Conservation (phyloP, 1,140 invertebrate species). For the Meteorus sp. region DNA sequence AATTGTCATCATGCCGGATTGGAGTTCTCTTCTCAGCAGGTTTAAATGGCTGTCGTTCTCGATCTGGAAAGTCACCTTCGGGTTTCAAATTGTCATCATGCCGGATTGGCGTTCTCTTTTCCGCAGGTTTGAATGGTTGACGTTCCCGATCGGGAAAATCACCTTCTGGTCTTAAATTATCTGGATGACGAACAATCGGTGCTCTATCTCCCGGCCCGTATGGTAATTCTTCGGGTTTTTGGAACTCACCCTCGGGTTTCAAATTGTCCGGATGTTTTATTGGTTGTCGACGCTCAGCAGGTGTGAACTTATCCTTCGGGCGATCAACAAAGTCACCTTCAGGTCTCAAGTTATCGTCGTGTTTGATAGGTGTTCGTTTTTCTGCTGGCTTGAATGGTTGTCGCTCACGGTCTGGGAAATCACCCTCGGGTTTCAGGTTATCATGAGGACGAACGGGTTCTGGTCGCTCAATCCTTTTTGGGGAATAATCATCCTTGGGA, state of each 20-base stretch:
- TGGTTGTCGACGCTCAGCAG: constrained; percentile 34
- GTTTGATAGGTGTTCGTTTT: constrained; percentile 58
- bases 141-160: constrained; percentile 57
- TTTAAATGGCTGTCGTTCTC: constrained; percentile 29
- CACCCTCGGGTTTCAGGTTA: constrained; percentile 49
- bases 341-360: constrained; percentile 58
- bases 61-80: constrained; percentile 61
- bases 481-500: constrained; percentile 37
- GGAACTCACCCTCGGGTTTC: constrained; percentile 63
- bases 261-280: constrained; percentile 65
- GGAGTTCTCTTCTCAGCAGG: constrained; percentile 41
- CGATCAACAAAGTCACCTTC: constrained; percentile 60
- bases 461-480: constrained; percentile 58
- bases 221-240: constrained; percentile 49
- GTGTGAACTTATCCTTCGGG: not conserved
- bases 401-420: constrained; percentile 55
- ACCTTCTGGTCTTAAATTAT: constrained; percentile 65
- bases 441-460: constrained; percentile 62
- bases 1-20: constrained; percentile 57
- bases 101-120: constrained; percentile 47
- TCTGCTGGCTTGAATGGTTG: constrained; percentile 61
- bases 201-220: constrained; percentile 56
- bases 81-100: constrained; percentile 54
- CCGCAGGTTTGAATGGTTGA: constrained; percentile 30
- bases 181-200: constrained; percentile 48